These are phyloP conservation scores for Mastacembelus armatus DNA, from an alignment of 2,797 vertebrate species.

Conservation along the genomic window DNA sequence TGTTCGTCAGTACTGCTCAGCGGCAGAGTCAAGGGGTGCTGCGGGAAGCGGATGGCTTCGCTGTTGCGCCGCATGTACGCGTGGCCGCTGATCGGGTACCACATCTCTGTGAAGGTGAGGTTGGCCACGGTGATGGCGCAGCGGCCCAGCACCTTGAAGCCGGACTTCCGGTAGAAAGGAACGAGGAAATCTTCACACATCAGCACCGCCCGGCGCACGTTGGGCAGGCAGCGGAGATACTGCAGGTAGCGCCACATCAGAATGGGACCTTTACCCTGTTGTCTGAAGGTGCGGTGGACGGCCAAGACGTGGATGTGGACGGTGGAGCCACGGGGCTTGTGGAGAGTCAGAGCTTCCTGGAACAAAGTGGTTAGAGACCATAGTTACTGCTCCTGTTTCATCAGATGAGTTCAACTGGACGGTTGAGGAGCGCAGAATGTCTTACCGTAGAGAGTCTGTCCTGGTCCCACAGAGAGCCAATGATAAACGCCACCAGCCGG, in stretches of 20 bases:
- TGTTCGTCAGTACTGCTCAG: slow-evolving; percentile 61
- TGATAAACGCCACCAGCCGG: slow-evolving; percentile 92
- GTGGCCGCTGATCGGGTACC: slow-evolving; percentile 85
- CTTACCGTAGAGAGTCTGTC: slow-evolving; percentile 89
- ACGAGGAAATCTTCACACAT: slow-evolving; percentile 92
- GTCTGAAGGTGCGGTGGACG: slow-evolving; percentile 89
- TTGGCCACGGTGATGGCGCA: slow-evolving; percentile 87
- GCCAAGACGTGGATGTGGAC: slow-evolving; percentile 94
- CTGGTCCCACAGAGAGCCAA: slow-evolving; percentile 95
- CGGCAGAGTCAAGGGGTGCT: slow-evolving; percentile 65
- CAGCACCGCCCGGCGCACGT: slow-evolving; percentile 86
- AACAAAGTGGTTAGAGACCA: background rate
- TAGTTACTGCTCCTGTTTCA: background rate
- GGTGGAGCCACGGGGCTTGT: slow-evolving; percentile 86
- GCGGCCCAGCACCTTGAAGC: slow-evolving; percentile 89
- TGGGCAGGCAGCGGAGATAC: slow-evolving; percentile 88
- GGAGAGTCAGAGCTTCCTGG: slow-evolving; percentile 90
- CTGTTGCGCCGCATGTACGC: slow-evolving; percentile 93
- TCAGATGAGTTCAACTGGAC: no score
- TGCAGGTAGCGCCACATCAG: slow-evolving; percentile 95
- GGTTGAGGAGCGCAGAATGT: no score
- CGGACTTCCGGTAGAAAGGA: slow-evolving; percentile 92
- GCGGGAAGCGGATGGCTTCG: slow-evolving; percentile 79
- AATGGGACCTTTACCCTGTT: slow-evolving; percentile 93
- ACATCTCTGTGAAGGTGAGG: slow-evolving; percentile 92